phyloP scores from a whole-genome alignment of 30 jellyfish, hydroid and myxozoan genomes.

The Catostylus mosaicus region DNA sequence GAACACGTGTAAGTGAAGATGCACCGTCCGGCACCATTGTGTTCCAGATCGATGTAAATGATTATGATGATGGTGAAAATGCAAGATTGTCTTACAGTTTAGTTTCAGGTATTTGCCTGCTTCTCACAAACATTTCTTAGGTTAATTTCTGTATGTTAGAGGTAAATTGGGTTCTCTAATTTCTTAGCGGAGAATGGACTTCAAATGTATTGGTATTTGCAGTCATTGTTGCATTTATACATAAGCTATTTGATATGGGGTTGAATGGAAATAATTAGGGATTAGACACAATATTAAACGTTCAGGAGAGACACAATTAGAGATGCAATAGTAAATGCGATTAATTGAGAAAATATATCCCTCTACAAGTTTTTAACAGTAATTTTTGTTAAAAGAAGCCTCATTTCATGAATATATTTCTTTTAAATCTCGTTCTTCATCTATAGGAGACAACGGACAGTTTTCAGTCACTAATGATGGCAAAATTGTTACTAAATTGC shows the following conservation, averaged over 20 bases:
- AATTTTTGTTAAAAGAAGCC: background rate
- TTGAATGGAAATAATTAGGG: background rate
- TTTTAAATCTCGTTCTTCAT: background rate
- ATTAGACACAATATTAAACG: too few species aligned
- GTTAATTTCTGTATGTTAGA: background rate
- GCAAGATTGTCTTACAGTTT: slow-evolving; percentile 41
- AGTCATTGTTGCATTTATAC: background rate
- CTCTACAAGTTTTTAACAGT: background rate
- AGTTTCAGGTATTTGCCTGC: slow-evolving; percentile 37
- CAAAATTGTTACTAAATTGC: slow-evolving; percentile 30
- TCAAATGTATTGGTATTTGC: too few species aligned
- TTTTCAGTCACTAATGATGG: slow-evolving; percentile 27
- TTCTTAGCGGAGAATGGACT: too few species aligned
- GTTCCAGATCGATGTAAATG: slow-evolving; percentile 46
- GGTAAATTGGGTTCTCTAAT: too few species aligned
- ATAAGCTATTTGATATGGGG: background rate
- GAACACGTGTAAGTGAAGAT: slow-evolving; percentile 59
- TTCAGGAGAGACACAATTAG: too few species aligned
- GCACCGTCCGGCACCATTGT: slow-evolving; percentile 49
- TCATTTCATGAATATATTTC: background rate
- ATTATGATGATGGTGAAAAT: slow-evolving; percentile 71
- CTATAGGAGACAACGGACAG: slow-evolving; percentile 10
- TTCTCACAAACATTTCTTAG: background rate
- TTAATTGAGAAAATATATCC: too few species aligned
- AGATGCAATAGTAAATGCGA: too few species aligned